Evolutionary conservation across 2,113 vertebrate genomes (phyloP).

Genomic region (Scophthalmus maximus): DNA sequence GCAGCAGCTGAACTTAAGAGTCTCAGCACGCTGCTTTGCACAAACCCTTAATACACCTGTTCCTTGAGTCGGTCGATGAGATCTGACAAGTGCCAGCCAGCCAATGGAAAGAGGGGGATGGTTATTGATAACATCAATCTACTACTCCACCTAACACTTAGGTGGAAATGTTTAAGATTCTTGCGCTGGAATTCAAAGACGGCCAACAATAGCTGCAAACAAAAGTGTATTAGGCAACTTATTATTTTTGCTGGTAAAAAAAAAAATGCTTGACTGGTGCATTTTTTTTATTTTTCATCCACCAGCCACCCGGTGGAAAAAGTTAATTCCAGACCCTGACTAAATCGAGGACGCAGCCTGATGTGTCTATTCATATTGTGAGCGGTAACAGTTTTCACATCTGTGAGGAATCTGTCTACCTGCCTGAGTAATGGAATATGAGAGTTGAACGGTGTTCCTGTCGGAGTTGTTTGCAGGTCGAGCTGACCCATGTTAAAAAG

Average conservation of each 20-base stretch:
- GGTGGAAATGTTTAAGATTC: background rate
- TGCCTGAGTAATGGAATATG: conserved; percentile 26
- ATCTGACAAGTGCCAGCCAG: background rate
- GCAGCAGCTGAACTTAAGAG: background rate
- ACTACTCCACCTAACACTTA: background rate
- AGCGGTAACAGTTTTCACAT: background rate
- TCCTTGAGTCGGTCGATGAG: background rate
- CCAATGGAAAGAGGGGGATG: background rate
- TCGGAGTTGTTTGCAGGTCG: conserved; percentile 38
- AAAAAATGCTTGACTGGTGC: no score
- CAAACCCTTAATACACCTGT: background rate
- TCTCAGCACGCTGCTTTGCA: background rate
- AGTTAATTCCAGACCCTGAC: background rate
- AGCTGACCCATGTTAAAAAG: conserved; percentile 44
- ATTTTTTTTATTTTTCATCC: no score
- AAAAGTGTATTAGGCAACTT: background rate
- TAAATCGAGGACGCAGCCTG: background rate
- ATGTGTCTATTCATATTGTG: conserved; percentile 4
- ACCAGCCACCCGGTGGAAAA: no score
- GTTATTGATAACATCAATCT: background rate
- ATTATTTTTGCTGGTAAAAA: background rate
- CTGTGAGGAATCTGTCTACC: conserved; percentile 23
- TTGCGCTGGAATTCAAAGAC: background rate
- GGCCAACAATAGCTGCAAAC: background rate
- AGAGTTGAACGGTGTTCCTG: background rate